phyloP scores from a whole-genome alignment of 1,140 invertebrate species.

The Trichomalopsis sarcophagae region DNA sequence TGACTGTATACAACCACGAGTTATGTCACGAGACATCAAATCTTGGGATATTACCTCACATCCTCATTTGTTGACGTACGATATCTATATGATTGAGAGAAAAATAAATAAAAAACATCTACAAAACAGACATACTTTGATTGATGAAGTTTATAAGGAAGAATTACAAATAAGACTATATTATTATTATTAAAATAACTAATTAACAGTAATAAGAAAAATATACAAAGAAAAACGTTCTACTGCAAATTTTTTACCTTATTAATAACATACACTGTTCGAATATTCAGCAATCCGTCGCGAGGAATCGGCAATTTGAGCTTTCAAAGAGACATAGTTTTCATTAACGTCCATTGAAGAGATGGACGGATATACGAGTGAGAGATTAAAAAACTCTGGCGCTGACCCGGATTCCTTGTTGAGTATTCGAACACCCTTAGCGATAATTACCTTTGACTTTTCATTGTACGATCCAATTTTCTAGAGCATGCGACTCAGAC shows the following conservation, averaged over 20 bases:
- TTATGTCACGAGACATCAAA: background rate
- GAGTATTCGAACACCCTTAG: slow-evolving; percentile 66
- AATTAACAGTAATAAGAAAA: background rate
- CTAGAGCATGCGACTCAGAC: slow-evolving; percentile 71
- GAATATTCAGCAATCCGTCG: slow-evolving; percentile 62
- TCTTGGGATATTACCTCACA: background rate
- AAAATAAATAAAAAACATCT: background rate
- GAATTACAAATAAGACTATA: background rate
- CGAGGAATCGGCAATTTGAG: background rate
- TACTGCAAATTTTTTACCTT: slow-evolving; percentile 74
- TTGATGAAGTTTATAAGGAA: slow-evolving; percentile 29
- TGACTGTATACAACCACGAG: background rate
- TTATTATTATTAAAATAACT: background rate
- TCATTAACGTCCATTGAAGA: background rate
- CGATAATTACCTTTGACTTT: slow-evolving; percentile 70
- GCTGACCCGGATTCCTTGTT: slow-evolving; percentile 36
- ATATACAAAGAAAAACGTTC: slow-evolving; percentile 64
- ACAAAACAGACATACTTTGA: background rate
- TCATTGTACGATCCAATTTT: slow-evolving; percentile 68
- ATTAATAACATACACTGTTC: slow-evolving; percentile 61
- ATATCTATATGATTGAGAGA: slow-evolving; percentile 10
- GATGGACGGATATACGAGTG: background rate
- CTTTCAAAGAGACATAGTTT: background rate
- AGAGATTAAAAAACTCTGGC: background rate
- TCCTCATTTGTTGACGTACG: background rate